Evolutionary conservation across 2,888 invertebrate genomes (phyloP), one percentile per base, ranked within the genome.

Genomic region (Orgyia antiqua): DNA sequence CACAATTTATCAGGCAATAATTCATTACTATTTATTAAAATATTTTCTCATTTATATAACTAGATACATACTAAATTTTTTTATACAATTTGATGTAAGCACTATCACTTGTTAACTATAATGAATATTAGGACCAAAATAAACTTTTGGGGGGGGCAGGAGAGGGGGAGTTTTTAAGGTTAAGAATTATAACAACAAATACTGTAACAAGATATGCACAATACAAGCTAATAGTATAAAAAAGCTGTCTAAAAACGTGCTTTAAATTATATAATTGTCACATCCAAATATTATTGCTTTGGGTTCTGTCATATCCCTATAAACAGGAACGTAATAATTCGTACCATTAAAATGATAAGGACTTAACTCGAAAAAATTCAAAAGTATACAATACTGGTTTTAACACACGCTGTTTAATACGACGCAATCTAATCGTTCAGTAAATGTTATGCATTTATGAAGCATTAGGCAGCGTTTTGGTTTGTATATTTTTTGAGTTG

Each of bases 201-300:
- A 13, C n/a, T 38, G 38, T 36, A 44, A 40, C 31, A 15, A 15
- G 4, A 15, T 4, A 15, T 15, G 31, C n/a, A 48, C 40, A 35
- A 41, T 51, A 42, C 55, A 59, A 56, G 56, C 56, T 65, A 66
- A 53, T 42, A 15, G 15, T 45, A 44, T 54, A 50, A 55, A 67
- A 71, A 68, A 70, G 64, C 69, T 65, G 68, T 66, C 60, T 49
- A 65, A 67, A 68, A 62, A 58, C 57, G 52, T 49, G 42, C 58
- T 54, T 56, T 55, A 54, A 72, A 68, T 60, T 56, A 65, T 64
- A 51, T 42, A n/a, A n/a, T n/a, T n/a, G 48, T 79, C 84, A 84
- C 84, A 84, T 82, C 83, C 83, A 71, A 68, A 46, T 51, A 66
- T 83, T 84, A 84, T 84, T 84, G 83, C 84, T 84, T 70, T 67